Percentiles rank a stretch among this genome's conserved stretches.
Evolutionary conservation across 2,113 vertebrate genomes (phyloP).

Genomic region (Semicossyphus pulcher): DNA sequence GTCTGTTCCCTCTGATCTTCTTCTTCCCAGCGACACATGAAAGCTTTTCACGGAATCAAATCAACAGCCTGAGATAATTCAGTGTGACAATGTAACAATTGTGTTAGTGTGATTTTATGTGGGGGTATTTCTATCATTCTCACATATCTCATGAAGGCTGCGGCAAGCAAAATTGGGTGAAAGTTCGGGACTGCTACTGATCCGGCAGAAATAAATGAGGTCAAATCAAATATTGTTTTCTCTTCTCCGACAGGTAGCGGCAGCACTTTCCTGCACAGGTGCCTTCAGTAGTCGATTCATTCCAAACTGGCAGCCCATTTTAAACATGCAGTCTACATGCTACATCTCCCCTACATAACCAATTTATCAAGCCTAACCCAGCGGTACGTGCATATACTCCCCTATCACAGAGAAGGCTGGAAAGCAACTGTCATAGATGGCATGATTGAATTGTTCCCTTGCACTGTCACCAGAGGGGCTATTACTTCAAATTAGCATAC

Average conservation of each 20-base stretch:
- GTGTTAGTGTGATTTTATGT: conserved; percentile 48
- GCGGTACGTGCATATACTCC: conserved; percentile 71
- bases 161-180: conserved; percentile 33
- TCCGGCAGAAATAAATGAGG: conserved; percentile 62
- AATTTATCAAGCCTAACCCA: conserved; percentile 81
- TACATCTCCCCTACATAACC: conserved; percentile 73
- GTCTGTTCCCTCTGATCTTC: conserved; percentile 32
- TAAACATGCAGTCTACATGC: conserved; percentile 77
- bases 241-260: conserved; percentile 37
- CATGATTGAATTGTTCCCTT: conserved; percentile 87
- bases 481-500: conserved; percentile 90
- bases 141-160: conserved; percentile 19
- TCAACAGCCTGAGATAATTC: conserved; percentile 70
- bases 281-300: conserved; percentile 63
- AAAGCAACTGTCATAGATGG: conserved; percentile 83
- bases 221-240: conserved; percentile 60
- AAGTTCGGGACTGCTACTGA: conserved; percentile 47
- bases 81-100: conserved; percentile 61
- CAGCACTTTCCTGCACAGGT: conserved; percentile 65
- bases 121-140: conserved; percentile 52
- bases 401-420: conserved; percentile 75
- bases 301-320: conserved; percentile 74
- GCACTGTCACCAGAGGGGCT: conserved; percentile 86
- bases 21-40: conserved; percentile 53
- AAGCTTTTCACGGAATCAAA: conserved; percentile 68